Conservation (phyloP, 30 jellyfish, hydroid and myxozoan genomes). For the Aurelia aurita complex sp. Pacific region DNA sequence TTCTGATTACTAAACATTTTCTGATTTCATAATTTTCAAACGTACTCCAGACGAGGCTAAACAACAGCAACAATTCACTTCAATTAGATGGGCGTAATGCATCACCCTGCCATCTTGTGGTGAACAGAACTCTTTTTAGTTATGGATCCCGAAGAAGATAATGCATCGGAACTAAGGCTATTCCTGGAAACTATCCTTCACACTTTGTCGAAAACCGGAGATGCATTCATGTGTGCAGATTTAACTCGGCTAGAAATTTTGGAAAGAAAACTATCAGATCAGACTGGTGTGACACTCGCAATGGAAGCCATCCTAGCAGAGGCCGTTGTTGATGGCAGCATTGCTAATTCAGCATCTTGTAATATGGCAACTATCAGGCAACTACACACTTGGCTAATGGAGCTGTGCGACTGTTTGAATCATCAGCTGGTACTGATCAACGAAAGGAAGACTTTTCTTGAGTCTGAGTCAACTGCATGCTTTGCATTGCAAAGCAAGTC, state of each 20-base stretch:
- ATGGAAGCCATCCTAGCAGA: constrained; percentile 42
- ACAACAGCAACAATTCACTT: neutral
- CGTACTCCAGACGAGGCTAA: neutral
- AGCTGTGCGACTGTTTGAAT: constrained; percentile 19
- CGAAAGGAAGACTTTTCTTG: no score
- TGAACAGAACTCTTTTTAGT: neutral
- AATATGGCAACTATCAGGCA: constrained; percentile 22
- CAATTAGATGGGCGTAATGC: neutral
- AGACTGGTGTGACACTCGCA: constrained; percentile 34
- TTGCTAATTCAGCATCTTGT: neutral
- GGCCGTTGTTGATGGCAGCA: constrained; percentile 26
- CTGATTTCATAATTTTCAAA: no score
- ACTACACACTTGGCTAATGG: constrained; percentile 38
- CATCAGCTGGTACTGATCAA: constrained; percentile 6
- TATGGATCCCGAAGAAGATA: constrained; percentile 21
- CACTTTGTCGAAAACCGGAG: constrained; percentile 29
- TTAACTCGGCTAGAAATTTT: constrained; percentile 40
- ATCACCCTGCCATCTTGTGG: neutral
- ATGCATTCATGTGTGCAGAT: constrained; percentile 16
- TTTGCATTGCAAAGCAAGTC: neutral
- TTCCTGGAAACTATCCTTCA: constrained; percentile 39
- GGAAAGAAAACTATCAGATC: constrained; percentile 35
- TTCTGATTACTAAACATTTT: no score
- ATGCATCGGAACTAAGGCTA: constrained; percentile 29
- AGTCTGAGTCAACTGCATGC: no score